Evolutionary conservation across 2,797 vertebrate genomes (phyloP).

Genomic region (Cuculus canorus): DNA sequence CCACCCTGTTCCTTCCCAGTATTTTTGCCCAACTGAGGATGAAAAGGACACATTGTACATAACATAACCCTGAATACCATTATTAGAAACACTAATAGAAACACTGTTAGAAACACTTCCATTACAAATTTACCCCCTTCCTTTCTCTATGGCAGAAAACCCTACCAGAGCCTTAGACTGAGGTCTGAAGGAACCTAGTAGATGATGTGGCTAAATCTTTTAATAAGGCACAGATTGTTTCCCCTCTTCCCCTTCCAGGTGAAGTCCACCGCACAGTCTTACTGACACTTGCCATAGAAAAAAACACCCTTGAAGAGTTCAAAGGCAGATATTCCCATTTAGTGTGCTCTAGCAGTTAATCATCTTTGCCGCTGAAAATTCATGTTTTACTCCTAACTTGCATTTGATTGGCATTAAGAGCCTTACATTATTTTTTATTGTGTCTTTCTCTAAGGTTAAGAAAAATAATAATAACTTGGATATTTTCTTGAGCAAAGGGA

Average conservation of each 20-base stretch:
- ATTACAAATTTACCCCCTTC: not conserved
- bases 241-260: rapidly evolving
- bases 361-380: not conserved
- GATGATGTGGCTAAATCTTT: not conserved
- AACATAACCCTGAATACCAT: not conserved
- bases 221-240: not conserved
- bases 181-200: not conserved
- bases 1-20: not conserved
- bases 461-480: not conserved
- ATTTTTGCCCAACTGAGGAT: not conserved
- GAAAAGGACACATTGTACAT: not conserved
- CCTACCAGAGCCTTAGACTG: not conserved
- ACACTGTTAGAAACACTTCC: not conserved
- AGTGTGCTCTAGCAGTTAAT: not conserved
- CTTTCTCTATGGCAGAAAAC: not conserved
- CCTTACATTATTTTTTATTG: not conserved
- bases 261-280: not conserved
- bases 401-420: not conserved
- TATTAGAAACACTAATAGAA: too few species aligned
- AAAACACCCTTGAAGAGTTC: not conserved
- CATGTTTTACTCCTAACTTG: not conserved
- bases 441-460: not conserved
- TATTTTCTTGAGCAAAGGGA: not conserved
- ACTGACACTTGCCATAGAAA: not conserved
- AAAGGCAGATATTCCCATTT: not conserved